A percentile compares a stretch with the other conserved stretches of the same genome.
Conservation (phyloP, 2,888 invertebrate species). For the Panopea generosa region DNA sequence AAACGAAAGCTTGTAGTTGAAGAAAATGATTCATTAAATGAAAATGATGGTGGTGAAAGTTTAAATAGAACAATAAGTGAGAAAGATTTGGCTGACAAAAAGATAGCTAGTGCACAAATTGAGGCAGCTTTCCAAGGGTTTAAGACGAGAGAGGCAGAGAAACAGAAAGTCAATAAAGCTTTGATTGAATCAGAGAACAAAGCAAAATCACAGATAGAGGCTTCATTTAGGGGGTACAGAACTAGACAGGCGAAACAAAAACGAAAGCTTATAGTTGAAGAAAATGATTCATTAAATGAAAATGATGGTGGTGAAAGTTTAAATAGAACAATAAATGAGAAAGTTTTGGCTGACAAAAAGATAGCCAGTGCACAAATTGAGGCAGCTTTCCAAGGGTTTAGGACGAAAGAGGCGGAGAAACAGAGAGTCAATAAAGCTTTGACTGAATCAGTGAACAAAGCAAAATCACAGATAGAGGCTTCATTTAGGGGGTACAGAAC, state of each 20-base stretch:
- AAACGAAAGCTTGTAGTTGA: constrained; percentile 6
- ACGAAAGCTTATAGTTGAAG: no score
- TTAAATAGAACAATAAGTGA: neutral
- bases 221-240: neutral
- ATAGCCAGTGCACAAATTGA: constrained; percentile 1
- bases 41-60: constrained; percentile 10
- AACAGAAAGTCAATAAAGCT: neutral
- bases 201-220: neutral
- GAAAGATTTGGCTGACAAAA: neutral
- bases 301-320: no score
- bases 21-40: constrained; percentile 4
- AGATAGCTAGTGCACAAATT: neutral
- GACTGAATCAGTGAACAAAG: no score
- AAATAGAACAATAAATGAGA: no score
- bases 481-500: constrained; percentile 7
- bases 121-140: constrained; percentile 8
- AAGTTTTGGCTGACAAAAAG: neutral
- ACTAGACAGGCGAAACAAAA: neutral
- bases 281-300: no score
- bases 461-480: neutral
- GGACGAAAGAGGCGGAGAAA: neutral
- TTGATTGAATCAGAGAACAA: constrained; percentile 7
- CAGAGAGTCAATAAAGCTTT: neutral
- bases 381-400: constrained; percentile 5
- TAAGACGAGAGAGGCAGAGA: constrained; percentile 2